phyloP scores from a whole-genome alignment of 2,888 invertebrate species.

The Philereme vetulata region DNA sequence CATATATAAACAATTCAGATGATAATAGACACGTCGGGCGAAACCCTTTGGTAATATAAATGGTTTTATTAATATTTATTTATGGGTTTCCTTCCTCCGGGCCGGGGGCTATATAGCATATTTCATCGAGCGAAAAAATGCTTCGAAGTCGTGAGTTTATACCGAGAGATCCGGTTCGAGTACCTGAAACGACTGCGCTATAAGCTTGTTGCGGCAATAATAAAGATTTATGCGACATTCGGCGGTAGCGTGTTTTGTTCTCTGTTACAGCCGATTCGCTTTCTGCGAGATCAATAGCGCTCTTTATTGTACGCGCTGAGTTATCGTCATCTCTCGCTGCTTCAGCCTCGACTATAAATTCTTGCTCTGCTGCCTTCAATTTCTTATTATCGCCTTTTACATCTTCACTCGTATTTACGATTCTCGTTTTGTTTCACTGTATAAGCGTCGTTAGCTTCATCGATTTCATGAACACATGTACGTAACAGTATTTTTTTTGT shows the following conservation, averaged over 20 bases:
- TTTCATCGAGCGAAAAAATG: constrained; percentile 82
- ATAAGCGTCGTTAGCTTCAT: constrained; percentile 45
- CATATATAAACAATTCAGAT: constrained; percentile 84
- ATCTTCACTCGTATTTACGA: constrained; percentile 63
- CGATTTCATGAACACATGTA: constrained; percentile 44
- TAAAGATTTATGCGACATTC: constrained; percentile 83
- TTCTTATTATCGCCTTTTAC: constrained; percentile 75
- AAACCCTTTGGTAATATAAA: constrained; percentile 84
- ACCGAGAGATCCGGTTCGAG: constrained; percentile 77
- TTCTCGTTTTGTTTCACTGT: constrained; percentile 54
- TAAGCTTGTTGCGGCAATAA: constrained; percentile 83
- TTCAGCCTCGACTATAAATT: constrained; percentile 70
- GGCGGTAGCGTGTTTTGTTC: constrained; percentile 83
- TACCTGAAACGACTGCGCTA: constrained; percentile 78
- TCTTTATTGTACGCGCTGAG: constrained; percentile 78
- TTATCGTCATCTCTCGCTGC: constrained; percentile 73
- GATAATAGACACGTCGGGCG: constrained; percentile 83
- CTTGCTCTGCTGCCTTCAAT: constrained; percentile 61
- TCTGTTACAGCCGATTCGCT: constrained; percentile 80
- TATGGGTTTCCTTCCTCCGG: constrained; percentile 81
- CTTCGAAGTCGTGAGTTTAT: constrained; percentile 80
- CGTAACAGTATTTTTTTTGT: constrained; percentile 36
- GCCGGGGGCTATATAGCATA: constrained; percentile 78
- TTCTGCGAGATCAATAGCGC: constrained; percentile 80
- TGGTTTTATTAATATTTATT: constrained; percentile 84